A percentile compares a stretch with the other conserved stretches of the same genome.
Evolutionary conservation across 2,113 vertebrate species (phyloP).

Genomic region (Phylloscopus trochiloides): DNA sequence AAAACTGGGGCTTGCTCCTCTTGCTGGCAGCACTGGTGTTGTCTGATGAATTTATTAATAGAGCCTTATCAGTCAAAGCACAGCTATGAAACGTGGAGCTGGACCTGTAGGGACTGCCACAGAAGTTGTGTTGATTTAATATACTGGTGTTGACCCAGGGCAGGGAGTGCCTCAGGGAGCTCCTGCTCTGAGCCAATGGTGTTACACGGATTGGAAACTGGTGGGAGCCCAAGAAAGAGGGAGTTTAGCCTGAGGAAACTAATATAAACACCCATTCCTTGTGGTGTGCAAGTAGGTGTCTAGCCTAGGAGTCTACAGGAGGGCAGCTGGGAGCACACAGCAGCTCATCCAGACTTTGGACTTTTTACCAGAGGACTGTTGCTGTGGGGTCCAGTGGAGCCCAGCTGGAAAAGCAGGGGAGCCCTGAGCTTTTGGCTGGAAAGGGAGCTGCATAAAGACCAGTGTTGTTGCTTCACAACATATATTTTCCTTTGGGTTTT

Average conservation of each 20-base stretch:
- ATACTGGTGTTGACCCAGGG: not conserved
- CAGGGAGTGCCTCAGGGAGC: not conserved
- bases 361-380: not conserved
- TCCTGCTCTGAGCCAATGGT: fast-evolving
- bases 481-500: not conserved
- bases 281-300: not conserved
- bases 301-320: not conserved
- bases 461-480: not conserved
- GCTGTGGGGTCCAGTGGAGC: not conserved
- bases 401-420: not conserved
- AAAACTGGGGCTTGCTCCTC: not conserved
- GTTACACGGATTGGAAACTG: not conserved
- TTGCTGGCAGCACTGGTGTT: not conserved
- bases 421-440: not conserved
- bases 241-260: not conserved
- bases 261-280: not conserved
- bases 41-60: not conserved
- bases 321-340: not conserved
- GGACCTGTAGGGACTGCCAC: not conserved
- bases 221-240: not conserved
- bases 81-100: not conserved
- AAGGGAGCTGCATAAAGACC: not conserved
- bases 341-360: not conserved
- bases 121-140: not conserved
- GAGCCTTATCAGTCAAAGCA: not conserved